phyloP scores from a whole-genome alignment of 2,113 vertebrate species.

The Melanostigma gelatinosum region DNA sequence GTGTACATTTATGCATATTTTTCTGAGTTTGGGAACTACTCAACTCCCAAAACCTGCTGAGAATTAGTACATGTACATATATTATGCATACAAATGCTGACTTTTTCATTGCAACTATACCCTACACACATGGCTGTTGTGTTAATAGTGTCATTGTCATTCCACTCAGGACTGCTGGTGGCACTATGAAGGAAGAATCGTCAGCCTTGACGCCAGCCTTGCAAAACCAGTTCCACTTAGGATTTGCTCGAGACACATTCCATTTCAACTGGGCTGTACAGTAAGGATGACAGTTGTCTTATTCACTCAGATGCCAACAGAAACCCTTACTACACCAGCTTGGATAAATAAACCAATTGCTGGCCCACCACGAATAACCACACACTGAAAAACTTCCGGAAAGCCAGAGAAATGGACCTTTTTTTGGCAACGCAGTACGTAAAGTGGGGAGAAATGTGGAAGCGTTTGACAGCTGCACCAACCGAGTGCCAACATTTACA shows the following conservation, averaged over 20 bases:
- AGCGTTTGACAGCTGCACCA: not conserved
- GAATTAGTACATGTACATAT: not conserved
- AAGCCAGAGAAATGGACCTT: not conserved
- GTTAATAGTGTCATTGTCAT: constrained; percentile 1
- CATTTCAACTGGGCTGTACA: not conserved
- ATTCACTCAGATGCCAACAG: not conserved
- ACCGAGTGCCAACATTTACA: constrained; percentile 27
- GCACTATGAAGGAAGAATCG: not conserved
- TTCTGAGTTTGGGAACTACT: not conserved
- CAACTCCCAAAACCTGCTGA: not conserved
- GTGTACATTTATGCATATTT: not conserved
- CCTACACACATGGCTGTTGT: not conserved
- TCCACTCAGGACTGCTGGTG: not conserved
- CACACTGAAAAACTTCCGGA: not conserved
- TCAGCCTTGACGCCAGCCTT: not conserved
- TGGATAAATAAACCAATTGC: not conserved
- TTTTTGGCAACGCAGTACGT: not conserved
- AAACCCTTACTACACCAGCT: not conserved
- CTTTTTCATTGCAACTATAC: not conserved
- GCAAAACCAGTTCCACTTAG: not conserved
- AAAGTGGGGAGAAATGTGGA: constrained; percentile 17
- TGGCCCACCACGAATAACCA: constrained; percentile 10
- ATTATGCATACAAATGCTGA: not conserved
- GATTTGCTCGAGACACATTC: not conserved
- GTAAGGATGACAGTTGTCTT: constrained; percentile 3